phyloP scores from a whole-genome alignment of 2,113 vertebrate genomes.

The Neodon shergylaensis region DNA sequence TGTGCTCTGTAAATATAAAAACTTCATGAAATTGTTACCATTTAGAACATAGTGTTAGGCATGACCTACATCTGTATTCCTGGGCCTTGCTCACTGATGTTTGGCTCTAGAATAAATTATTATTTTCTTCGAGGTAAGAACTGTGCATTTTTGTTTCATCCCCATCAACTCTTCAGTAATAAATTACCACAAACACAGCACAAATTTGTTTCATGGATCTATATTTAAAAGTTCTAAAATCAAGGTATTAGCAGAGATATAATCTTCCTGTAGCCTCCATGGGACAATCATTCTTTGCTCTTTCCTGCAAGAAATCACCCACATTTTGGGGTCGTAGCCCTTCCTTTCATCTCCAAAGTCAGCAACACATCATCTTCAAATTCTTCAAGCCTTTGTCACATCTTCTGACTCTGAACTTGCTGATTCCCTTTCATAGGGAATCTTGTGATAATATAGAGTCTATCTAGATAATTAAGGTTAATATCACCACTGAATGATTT shows the following conservation, averaged over 20 bases:
- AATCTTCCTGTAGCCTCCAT: background rate
- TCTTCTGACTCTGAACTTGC: background rate
- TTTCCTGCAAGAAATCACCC: background rate
- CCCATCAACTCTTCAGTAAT: background rate
- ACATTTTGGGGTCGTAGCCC: background rate
- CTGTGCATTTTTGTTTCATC: background rate
- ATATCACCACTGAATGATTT: background rate
- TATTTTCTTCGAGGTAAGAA: background rate
- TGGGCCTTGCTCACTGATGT: background rate
- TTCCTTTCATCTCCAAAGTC: conserved; percentile 31
- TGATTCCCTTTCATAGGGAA: background rate
- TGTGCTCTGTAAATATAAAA: background rate
- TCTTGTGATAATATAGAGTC: background rate
- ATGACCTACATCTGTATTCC: background rate
- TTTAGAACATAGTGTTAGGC: background rate
- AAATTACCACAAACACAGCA: conserved; percentile 7
- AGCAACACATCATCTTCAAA: background rate
- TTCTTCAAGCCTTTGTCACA: background rate
- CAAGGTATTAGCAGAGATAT: background rate
- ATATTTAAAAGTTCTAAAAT: conserved; percentile 44
- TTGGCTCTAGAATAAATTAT: background rate
- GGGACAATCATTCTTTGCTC: conserved; percentile 14
- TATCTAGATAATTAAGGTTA: background rate
- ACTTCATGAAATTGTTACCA: background rate
- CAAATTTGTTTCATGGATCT: conserved; percentile 22